Base-by-base conservation (phyloP, 2,888 invertebrate species). In the Lycaena phlaeas region DNA sequence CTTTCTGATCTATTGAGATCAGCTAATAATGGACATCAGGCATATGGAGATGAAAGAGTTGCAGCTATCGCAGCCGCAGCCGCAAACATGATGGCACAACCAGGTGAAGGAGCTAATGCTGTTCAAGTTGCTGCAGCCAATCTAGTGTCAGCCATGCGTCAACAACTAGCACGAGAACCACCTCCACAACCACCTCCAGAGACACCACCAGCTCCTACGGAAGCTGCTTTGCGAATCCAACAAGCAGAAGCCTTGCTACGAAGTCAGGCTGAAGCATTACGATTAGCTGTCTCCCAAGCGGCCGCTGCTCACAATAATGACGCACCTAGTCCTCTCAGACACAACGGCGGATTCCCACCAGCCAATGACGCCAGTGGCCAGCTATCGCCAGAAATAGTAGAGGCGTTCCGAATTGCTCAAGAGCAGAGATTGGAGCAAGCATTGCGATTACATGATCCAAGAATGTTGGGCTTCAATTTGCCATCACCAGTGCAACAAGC, bases 341-440 rank as follows among this genome's bases (percentile, higher is more conserved):
- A 85, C 61, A 85, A 85, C 57, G 85, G 84, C 41, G 78, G 84
- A 1, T 82, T 78, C 41, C 77, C 76, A 41, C 72, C 64, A 12
- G 69, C 74, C 7, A 74, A 60, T 41, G 77, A 75, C 42, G 75
- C 66, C 3, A 71, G 76, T 48, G 87, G 87, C 42, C 90, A 90
- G 57, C 73, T 91, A 44, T 88, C 90, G 48, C 90, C 91, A 1
- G 91, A 92, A 59, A 71, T 92, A 49, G 89, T 90, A 10, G 91
- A 92, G 67, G 91, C 90, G 3, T 85, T 91, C 50, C 81, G 90
- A 65, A 76, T 90, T 56, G 87, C 90, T 22, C 91, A 91, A 54
- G 94, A 94, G 55, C 93, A 93, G 67, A 87, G 94, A 57, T 69
- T 94, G 59, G 94, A 94, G 61, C 94, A 94, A 59, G 94, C 94